Conservation (phyloP, 30 jellyfish, hydroid and myxozoan species). For the Chrysaora quinquecirrha region DNA sequence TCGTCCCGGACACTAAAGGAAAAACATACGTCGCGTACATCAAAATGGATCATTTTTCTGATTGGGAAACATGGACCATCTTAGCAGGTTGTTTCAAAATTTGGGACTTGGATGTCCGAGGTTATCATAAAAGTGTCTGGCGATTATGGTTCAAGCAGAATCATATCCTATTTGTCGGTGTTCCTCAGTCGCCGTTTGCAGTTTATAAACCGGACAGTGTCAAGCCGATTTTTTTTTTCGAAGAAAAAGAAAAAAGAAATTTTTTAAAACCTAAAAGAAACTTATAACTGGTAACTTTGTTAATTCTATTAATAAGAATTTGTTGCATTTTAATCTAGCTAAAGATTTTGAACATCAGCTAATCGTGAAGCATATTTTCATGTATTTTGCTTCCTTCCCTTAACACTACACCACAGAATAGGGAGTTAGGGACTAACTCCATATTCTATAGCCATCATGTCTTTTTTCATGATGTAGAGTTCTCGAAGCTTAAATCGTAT, state of each 20-base stretch:
- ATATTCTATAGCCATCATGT: no score
- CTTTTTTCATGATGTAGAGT: no score
- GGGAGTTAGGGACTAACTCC: no score
- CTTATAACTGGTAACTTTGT: no score
- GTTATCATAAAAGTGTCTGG: constrained; percentile 88
- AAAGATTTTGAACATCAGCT: no score
- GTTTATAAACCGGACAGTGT: constrained; percentile 74
- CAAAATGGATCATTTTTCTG: constrained; percentile 54
- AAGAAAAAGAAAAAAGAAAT: constrained; percentile 72
- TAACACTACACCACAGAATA: no score
- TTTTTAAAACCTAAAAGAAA: no score
- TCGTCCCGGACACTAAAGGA: constrained; percentile 90
- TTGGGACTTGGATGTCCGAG: constrained; percentile 97
- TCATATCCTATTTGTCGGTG: constrained; percentile 82
- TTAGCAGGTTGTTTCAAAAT: constrained; percentile 88
- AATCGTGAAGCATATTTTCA: no score
- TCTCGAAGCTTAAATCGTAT: no score
- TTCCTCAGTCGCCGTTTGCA: constrained; percentile 81
- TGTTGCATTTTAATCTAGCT: no score
- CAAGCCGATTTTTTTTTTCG: constrained; percentile 77
- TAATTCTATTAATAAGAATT: no score
- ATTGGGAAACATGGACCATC: constrained; percentile 90
- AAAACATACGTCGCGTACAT: constrained; percentile 83
- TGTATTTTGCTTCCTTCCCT: no score
- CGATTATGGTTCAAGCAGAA: constrained; percentile 85